Evolutionary conservation across 2,888 invertebrate genomes (phyloP), one percentile per base, ranked within the genome.

Genomic region (Brachypalpus laphriformis): DNA sequence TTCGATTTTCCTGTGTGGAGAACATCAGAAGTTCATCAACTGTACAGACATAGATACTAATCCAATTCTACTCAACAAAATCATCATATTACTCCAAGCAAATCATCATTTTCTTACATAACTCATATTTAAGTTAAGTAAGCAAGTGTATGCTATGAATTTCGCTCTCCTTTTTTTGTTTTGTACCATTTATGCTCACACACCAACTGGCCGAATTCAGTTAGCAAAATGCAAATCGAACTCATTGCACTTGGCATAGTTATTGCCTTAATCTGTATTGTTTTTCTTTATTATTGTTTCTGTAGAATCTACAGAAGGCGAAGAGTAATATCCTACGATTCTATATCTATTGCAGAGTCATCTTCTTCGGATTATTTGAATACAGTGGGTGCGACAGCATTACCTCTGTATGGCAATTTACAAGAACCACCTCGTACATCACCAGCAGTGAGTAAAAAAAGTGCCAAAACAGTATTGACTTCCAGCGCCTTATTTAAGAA

Each of bases 401-500:
- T 63, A 45, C 54, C 72, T 40, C 1, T 47, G 14, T 56, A 66
- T 18, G 51, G 59, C n/a, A 66, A 31, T 51, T 6, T 42, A 18
- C 54, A 45, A 5, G 63, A 76, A 25, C 31, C 57, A 28, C 40
- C 80, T n/a, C 65, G 59, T 20, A 18, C 49, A 61, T 49, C 65
- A 34, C 71, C 22, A 31, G 34, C 42, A 74, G 54, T 63, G 59
- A 37, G 57, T 63, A 75, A 49, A 42, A 74, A 61, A 31, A 75
- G 77, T 82, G 77, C 78, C 85, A 87, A 87, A 75, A 34, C 71
- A 88, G 68, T 81, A 87, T 75, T 83, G 80, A 68, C 42, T 63
- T 28, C 75, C 56, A 54, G 70, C 65, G 87, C 87, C 6, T 87
- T 88, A 34, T 91, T 91, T 51, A 87, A 85, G 3, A 86, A 87